Evolutionary conservation across 2,888 invertebrate species (phyloP), one percentile per base, ranked within the genome.

Genomic region (Xanthia togata): DNA sequence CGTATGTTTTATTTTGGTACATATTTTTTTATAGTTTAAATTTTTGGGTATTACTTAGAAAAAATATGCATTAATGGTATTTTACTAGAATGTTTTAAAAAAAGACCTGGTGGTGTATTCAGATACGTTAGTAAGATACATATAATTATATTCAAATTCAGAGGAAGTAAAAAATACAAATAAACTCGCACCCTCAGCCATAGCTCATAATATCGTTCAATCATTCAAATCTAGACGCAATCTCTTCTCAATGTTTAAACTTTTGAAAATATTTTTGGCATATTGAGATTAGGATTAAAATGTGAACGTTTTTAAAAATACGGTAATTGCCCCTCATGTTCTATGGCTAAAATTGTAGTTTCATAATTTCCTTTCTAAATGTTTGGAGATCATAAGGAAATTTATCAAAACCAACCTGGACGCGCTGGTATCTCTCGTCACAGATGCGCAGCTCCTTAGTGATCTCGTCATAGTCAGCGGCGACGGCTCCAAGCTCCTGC

Each of bases 381-480:
- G 8, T 23, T 23, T n/a, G 35, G 4, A 50, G 31, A 50, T 67
- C 31, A 23, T 14, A 31, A 31, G 6, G 0, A 47, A n/a, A 53
- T 53, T 53, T 11, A 53, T 53, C 44, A 57, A 50, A 53, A 74
- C 65, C 87, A 93, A 97, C 97, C 97, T 97, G 97, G 88, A 99
- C 98, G 94, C 99, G 98, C 97, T 99, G 99, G 97, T 98, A 99
- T 96, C 99, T 98, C 96, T 99, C 99, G 94, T 99, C 99, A 93
- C 98, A 98, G 90, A 99, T 97, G 96, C 98, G 98, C 92, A 99
- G 97, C 96, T 99, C 99, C 97, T 99, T 99, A 95, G 98, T 98
- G 93, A 99, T 98, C 97, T 99, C 99, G 94, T 99, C 99, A 95
- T 99, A 99, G 96, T 99, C 99, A 90, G 98, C 98, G 89, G 99